phyloP scores from a whole-genome alignment of 2,113 vertebrate species.

The Takifugu flavidus region DNA sequence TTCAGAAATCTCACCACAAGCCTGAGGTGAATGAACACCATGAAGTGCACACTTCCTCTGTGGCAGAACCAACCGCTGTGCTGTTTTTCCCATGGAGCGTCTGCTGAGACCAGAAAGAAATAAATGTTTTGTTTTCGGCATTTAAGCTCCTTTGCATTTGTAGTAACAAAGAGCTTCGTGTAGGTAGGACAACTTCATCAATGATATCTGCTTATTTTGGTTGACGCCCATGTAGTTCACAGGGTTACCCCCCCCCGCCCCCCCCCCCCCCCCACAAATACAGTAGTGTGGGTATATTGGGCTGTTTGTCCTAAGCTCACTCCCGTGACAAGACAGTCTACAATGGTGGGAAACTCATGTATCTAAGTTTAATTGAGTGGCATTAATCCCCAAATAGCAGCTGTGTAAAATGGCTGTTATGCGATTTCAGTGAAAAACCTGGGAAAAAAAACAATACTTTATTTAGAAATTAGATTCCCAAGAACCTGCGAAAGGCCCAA shows the following conservation, averaged over 20 bases:
- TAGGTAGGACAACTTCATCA: constrained; percentile 21
- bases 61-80: constrained; percentile 15
- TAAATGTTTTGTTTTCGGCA: constrained; percentile 61
- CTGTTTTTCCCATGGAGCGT: constrained; percentile 40
- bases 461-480: too few species aligned
- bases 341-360: constrained; percentile 52
- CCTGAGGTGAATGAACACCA: constrained; percentile 1
- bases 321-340: constrained; percentile 48
- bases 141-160: constrained; percentile 40
- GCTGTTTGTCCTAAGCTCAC: constrained; percentile 33
- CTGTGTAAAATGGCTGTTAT: constrained; percentile 45
- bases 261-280: constrained; percentile 55
- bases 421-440: too few species aligned
- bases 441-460: too few species aligned
- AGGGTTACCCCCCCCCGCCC: constrained; percentile 62
- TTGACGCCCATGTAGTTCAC: constrained; percentile 46
- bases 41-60: constrained; percentile 27
- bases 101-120: constrained; percentile 49
- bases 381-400: constrained; percentile 39
- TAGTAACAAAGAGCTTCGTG: neutral
- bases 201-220: constrained; percentile 24
- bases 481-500: too few species aligned
- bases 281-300: constrained; percentile 39
- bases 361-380: constrained; percentile 2
- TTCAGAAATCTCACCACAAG: neutral